phyloP scores from a whole-genome alignment of 2,888 invertebrate species.

The Polylopha cassiicola region DNA sequence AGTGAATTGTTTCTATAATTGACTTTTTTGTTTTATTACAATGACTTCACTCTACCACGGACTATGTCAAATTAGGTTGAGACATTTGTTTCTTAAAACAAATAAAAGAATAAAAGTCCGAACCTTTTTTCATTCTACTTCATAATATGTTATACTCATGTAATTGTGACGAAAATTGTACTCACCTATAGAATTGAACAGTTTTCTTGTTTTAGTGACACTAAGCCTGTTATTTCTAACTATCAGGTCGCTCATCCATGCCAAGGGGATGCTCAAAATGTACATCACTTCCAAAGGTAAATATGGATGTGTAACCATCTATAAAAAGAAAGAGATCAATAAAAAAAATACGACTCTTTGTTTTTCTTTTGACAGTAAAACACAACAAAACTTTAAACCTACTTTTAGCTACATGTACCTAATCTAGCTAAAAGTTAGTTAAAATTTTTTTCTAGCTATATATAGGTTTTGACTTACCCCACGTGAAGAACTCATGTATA shows the following conservation, averaged over 20 bases:
- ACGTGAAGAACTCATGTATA: constrained; percentile 80
- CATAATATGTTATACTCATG: neutral
- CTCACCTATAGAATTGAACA: constrained; percentile 81
- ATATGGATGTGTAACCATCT: constrained; percentile 82
- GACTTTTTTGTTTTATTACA: too few relatives aligned
- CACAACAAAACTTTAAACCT: too few relatives aligned
- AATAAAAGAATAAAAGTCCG: too few relatives aligned
- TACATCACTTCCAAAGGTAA: too few relatives aligned
- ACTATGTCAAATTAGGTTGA: too few relatives aligned
- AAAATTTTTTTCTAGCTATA: constrained; percentile 29
- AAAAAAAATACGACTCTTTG: neutral
- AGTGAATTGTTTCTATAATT: too few relatives aligned
- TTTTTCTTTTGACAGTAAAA: too few relatives aligned
- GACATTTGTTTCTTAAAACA: too few relatives aligned
- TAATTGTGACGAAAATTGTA: neutral
- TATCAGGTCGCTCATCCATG: constrained; percentile 79
- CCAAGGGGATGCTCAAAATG: constrained; percentile 82
- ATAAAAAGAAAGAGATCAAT: too few relatives aligned
- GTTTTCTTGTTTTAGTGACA: constrained; percentile 78
- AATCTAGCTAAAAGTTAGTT: neutral
- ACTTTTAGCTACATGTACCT: too few relatives aligned
- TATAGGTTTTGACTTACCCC: constrained; percentile 78
- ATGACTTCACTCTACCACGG: too few relatives aligned
- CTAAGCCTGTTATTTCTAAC: constrained; percentile 73
- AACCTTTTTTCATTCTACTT: too few relatives aligned